Evolutionary conservation across 2,113 vertebrate species (phyloP).

Genomic region (Bos indicus): DNA sequence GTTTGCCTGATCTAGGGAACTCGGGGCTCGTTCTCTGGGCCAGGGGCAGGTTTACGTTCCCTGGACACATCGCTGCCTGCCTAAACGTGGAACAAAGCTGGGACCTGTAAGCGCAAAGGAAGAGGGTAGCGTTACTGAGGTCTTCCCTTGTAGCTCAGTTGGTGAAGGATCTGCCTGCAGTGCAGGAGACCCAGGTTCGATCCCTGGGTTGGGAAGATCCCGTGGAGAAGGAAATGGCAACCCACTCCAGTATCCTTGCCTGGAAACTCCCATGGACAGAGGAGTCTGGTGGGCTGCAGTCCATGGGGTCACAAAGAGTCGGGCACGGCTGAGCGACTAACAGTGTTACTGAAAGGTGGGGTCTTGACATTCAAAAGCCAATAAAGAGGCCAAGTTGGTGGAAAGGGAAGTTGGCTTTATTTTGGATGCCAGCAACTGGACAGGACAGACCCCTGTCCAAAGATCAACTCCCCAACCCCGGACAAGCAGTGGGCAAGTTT

Average conservation of each 20-base stretch:
- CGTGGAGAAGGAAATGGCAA: not conserved
- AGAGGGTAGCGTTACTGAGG: not conserved
- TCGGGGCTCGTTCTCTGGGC: not conserved
- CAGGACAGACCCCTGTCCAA: not conserved
- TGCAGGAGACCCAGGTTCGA: not conserved
- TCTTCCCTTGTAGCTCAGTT: not conserved
- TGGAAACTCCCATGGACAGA: not conserved
- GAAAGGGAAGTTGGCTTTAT: not conserved
- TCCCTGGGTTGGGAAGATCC: not conserved
- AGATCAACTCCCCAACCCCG: fast-evolving
- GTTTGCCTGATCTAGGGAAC: not conserved
- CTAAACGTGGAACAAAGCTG: not conserved
- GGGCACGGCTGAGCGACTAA: not conserved
- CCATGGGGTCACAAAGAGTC: not conserved
- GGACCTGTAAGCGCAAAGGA: not conserved
- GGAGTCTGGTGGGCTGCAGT: not conserved
- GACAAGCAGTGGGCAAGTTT: not conserved
- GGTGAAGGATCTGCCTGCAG: not conserved
- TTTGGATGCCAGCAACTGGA: not conserved
- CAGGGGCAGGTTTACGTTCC: not conserved
- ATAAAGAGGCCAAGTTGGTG: not conserved
- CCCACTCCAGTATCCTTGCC: not conserved
- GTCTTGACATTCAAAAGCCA: not conserved
- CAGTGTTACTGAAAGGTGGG: not conserved
- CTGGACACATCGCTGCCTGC: not conserved